Evolutionary conservation across 2,888 invertebrate species (phyloP), one percentile per base, ranked within the genome.

Genomic region (Dryobota labecula): DNA sequence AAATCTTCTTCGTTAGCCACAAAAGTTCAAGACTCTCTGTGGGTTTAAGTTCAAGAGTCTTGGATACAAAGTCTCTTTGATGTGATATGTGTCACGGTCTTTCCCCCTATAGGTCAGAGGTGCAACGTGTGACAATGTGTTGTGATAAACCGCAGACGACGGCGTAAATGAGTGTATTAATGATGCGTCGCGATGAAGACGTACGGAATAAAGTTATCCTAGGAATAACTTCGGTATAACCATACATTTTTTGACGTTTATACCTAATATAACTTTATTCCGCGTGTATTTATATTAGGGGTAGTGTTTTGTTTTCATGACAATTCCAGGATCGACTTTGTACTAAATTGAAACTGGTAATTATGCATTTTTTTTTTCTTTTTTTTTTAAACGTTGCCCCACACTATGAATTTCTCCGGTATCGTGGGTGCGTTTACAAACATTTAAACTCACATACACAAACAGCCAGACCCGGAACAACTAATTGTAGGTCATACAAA

Each of bases 11-110:
- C 53, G 33, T 49, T 51, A 60, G 43, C 24, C 60, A 57, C 53
- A 57, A 67, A 70, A 76, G 51, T 70, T 81, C 63, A 78, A 76
- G 66, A 64, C 30, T 70, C 58, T 80, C 56, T 24, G 30, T 61
- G 47, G 51, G 70, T 63, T 68, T 70, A 76, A 82, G 64, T 70
- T 67, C 60, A 76, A 82, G 61, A 57, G 20, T 58, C 61, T 75
- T 56, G 18, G 30, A 43, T 43, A 54, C 54, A 30, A 72, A 65
- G 45, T 72, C 71, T 56, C 36, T 72, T 79, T 79, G 57, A 61
- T 41, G 53, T 43, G 49, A 58, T 69, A 61, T 61, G 49, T 79
- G 70, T 70, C 70, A 53, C 54, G 47, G 45, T 49, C 58, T 43
- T 51, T 45, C 41, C 56, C 63, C 20, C 8, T 58, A 54, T 72